Evolutionary conservation across 2,888 invertebrate genomes (phyloP).

Genomic region (Leptopterna dolabrata): DNA sequence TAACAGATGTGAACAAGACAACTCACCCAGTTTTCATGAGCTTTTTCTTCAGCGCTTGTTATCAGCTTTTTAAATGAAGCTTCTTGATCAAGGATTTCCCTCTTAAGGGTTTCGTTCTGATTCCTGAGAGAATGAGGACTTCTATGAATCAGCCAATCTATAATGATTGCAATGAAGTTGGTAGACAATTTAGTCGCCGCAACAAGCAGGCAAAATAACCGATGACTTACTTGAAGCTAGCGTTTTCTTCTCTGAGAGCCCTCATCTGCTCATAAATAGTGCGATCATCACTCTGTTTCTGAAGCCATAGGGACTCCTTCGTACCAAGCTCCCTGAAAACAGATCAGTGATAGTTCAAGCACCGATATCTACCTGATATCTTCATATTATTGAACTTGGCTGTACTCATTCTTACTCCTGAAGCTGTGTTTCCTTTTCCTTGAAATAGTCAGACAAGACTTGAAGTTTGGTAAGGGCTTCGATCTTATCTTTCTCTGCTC

Average conservation of each 20-base stretch:
- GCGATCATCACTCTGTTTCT: constrained; percentile 84
- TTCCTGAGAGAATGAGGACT: constrained; percentile 68
- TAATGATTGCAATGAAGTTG: too few species aligned
- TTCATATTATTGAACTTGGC: too few species aligned
- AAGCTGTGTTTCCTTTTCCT: constrained; percentile 87
- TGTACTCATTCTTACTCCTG: constrained; percentile 76
- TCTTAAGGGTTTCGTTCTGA: constrained; percentile 78
- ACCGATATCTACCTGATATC: too few species aligned
- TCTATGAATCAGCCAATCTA: too few species aligned
- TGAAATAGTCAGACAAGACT: constrained; percentile 89
- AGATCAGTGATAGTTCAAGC: background rate
- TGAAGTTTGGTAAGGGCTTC: constrained; percentile 87
- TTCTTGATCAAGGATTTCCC: constrained; percentile 89
- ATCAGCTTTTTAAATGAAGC: constrained; percentile 77
- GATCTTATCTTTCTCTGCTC: constrained; percentile 77
- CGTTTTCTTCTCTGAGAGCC: constrained; percentile 81
- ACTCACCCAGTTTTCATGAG: constrained; percentile 83
- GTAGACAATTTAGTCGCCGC: background rate
- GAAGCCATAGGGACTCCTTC: constrained; percentile 80
- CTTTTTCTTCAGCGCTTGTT: constrained; percentile 82
- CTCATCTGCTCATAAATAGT: constrained; percentile 84
- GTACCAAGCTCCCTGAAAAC: constrained; percentile 61
- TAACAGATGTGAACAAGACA: background rate
- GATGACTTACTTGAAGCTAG: constrained; percentile 68
- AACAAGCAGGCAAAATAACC: too few species aligned